A percentile compares a stretch with the other conserved stretches of the same genome.
These are phyloP conservation scores for Lytechinus pictus DNA, from an alignment of 35 echinoderm and acorn worm species.

Conservation along the genomic window DNA sequence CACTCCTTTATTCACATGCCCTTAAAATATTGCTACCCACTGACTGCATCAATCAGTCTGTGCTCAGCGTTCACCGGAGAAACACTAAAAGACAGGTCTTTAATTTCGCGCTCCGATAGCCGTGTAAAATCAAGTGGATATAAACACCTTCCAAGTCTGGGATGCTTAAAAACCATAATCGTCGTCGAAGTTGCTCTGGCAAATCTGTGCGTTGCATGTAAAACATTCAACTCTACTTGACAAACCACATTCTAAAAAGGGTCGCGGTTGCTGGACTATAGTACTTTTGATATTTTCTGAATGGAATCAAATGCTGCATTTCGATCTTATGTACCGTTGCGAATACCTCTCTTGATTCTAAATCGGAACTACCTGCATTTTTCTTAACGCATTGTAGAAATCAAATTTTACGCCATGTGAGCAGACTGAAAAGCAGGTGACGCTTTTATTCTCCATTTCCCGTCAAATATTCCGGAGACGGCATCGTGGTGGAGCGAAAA, in stretches of 20 bases:
- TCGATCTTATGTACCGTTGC: neutral
- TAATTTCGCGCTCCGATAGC: neutral
- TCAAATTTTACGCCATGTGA: slow-evolving; percentile 28
- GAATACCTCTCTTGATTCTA: neutral
- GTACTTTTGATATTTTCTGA: neutral
- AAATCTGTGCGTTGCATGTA: neutral
- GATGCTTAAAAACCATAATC: neutral
- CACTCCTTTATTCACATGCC: neutral
- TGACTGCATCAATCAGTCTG: neutral
- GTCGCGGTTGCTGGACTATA: neutral
- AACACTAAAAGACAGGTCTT: neutral
- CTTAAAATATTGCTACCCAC: neutral
- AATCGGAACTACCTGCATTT: neutral
- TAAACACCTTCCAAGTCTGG: neutral
- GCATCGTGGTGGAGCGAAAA: neutral
- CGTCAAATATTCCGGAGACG: neutral
- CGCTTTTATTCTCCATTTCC: neutral
- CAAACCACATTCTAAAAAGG: neutral
- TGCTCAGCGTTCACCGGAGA: neutral
- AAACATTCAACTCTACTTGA: neutral
- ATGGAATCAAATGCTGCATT: neutral
- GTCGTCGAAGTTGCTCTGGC: neutral
- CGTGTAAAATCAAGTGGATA: neutral
- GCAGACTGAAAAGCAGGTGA: neutral
- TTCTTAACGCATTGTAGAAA: neutral